Evolutionary conservation across 2,113 vertebrate species (phyloP).

Genomic region (Castor canadensis): DNA sequence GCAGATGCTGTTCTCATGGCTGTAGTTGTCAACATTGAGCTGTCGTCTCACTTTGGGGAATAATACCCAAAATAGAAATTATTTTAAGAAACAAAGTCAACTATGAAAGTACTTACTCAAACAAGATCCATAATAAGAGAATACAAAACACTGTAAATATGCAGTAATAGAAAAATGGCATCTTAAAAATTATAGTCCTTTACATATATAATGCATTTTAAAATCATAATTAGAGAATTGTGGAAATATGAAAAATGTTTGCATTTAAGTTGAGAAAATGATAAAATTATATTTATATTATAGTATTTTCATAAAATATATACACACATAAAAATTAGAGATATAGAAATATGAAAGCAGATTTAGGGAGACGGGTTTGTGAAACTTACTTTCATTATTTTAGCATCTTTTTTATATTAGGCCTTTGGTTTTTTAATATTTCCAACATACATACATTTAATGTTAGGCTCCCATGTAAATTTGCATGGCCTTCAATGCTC

Average conservation of each 20-base stretch:
- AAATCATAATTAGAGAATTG: neutral
- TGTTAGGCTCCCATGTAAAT: neutral
- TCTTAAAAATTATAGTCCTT: conserved; percentile 12
- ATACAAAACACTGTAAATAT: neutral
- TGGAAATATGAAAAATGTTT: conserved; percentile 3
- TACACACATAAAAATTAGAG: neutral
- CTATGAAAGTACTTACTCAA: neutral
- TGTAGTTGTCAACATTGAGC: neutral
- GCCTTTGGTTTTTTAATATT: conserved; percentile 1
- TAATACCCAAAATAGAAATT: neutral
- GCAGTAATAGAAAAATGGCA: neutral
- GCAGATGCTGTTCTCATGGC: neutral
- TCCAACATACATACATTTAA: neutral
- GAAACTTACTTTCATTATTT: neutral
- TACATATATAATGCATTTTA: conserved; percentile 32
- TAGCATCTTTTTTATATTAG: neutral
- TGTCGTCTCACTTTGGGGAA: neutral
- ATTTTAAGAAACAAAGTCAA: neutral
- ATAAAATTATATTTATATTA: neutral
- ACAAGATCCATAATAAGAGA: neutral
- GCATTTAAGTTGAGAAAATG: conserved; percentile 42
- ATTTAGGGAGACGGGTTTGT: neutral
- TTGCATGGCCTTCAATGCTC: neutral
- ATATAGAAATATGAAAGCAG: neutral
- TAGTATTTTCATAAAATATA: neutral